These are phyloP conservation scores for Amphiprion clarkii DNA, from an alignment of 2,797 vertebrate genomes.

Conservation along the genomic window DNA sequence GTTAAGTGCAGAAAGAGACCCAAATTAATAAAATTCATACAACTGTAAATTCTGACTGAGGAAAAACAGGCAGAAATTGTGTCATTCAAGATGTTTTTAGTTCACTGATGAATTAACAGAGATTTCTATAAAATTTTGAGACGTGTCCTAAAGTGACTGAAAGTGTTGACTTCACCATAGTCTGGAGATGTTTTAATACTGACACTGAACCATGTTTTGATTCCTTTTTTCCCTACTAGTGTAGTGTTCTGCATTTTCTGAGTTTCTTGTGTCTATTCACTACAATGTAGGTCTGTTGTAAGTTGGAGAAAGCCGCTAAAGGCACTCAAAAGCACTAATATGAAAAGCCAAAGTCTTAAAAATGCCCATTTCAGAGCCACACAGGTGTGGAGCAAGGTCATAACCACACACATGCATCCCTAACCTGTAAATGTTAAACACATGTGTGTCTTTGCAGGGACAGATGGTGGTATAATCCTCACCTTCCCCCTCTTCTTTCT, in stretches of 20 bases:
- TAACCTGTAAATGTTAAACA: conserved; percentile 58
- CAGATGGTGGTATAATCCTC: conserved; percentile 28
- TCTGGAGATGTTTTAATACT: too few species aligned
- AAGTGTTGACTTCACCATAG: too few species aligned
- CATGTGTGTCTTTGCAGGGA: conserved; percentile 30
- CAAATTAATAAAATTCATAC: conserved; percentile 6
- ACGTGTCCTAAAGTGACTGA: too few species aligned
- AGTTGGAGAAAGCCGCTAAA: neutral
- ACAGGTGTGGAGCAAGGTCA: conserved; percentile 34
- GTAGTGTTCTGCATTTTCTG: neutral
- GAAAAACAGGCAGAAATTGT: neutral
- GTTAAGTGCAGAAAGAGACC: conserved; percentile 7
- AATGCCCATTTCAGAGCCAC: conserved; percentile 10
- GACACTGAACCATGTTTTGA: too few species aligned
- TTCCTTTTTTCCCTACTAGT: too few species aligned
- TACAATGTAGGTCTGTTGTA: neutral
- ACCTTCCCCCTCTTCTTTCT: conserved; percentile 7
- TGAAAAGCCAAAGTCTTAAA: conserved; percentile 12
- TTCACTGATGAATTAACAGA: too few species aligned
- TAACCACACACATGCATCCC: conserved; percentile 27
- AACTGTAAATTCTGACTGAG: neutral
- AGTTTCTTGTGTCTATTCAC: neutral
- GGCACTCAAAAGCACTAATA: conserved; percentile 1
- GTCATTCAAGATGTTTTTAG: too few species aligned
- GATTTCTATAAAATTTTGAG: too few species aligned